Evolutionary conservation across 2,888 invertebrate genomes (phyloP).

Genomic region (Dione juno): DNA sequence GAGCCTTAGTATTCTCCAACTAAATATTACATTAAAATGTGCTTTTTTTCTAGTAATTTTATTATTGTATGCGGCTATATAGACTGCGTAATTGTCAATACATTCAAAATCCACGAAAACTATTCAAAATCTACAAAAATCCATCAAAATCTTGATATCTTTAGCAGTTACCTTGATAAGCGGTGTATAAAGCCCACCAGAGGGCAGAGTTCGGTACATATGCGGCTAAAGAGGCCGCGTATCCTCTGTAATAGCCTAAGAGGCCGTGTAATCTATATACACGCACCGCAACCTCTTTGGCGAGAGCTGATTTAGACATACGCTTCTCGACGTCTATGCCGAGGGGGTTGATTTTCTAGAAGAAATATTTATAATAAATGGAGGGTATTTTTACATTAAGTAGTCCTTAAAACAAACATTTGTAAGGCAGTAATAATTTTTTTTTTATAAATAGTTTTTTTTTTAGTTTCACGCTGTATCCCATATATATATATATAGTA

Average conservation of each 20-base stretch:
- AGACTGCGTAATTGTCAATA: too few species aligned
- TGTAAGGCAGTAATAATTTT: too few species aligned
- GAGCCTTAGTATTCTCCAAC: too few species aligned
- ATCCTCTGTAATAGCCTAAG: conserved; percentile 96
- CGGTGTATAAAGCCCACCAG: conserved; percentile 98
- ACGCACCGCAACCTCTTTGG: conserved; percentile 88
- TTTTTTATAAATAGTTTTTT: too few species aligned
- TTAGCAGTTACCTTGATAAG: conserved; percentile 92
- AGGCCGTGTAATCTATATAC: conserved; percentile 93
- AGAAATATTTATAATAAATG: neutral
- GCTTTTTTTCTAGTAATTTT: too few species aligned
- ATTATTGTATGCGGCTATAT: too few species aligned
- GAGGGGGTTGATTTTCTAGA: conserved; percentile 87
- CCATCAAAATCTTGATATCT: neutral
- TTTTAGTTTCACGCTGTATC: too few species aligned
- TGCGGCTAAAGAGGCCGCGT: conserved; percentile 94
- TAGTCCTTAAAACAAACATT: too few species aligned
- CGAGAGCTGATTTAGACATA: conserved; percentile 86
- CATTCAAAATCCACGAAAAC: too few species aligned
- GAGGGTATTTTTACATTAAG: too few species aligned
- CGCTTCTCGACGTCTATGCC: conserved; percentile 86
- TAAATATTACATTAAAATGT: too few species aligned
- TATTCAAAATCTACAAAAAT: conserved; percentile 4
- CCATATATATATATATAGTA: too few species aligned
- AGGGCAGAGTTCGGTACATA: conserved; percentile 98